Conservation (phyloP, 2,797 vertebrate genomes). For the Pantherophis vulpinus region DNA sequence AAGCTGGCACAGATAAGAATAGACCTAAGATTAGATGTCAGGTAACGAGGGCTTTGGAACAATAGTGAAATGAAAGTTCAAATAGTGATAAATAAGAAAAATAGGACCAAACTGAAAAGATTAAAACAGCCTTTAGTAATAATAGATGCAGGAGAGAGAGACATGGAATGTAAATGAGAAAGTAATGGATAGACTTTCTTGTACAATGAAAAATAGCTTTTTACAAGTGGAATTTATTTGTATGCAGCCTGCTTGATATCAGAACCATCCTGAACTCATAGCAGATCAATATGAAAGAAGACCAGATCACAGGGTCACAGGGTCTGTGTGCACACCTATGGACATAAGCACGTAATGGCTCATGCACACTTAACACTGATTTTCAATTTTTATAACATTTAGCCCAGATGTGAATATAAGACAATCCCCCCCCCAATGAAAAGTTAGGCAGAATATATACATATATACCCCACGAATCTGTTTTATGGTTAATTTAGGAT, state of each 20-base stretch:
- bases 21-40: not conserved
- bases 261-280: not conserved
- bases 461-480: not conserved
- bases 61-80: not conserved
- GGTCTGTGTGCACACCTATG: not conserved
- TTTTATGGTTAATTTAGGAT: not conserved
- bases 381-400: not conserved
- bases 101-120: not conserved
- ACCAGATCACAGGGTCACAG: not conserved
- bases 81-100: not conserved
- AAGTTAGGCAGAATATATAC: not conserved
- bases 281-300: not conserved
- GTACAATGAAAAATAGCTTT: not conserved
- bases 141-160: not conserved
- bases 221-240: not conserved
- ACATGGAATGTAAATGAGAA: not conserved
- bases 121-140: not conserved
- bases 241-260: not conserved
- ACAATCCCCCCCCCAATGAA: not conserved
- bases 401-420: not conserved
- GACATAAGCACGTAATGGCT: not conserved
- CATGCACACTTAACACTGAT: not conserved
- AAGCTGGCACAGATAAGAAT: not conserved
- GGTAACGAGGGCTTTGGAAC: not conserved
- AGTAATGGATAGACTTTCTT: not conserved